Base-by-base conservation (phyloP, 2,888 invertebrate genomes). In the Mongoloraphidia duomilia region DNA sequence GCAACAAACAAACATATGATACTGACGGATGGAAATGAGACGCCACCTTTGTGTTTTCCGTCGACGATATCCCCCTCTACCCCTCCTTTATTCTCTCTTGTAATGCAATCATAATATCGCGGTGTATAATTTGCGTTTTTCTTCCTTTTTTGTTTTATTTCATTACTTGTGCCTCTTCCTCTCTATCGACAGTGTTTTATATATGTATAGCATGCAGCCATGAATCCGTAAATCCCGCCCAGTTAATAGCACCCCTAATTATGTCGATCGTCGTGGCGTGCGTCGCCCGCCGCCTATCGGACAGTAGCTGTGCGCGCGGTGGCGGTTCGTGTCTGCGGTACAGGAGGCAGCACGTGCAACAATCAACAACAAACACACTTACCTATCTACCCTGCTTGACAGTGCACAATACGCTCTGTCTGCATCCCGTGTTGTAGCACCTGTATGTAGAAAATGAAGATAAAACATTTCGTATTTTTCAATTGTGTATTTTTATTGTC, bases 161-260 rank as follows among this genome's bases (percentile, higher is more conserved):
- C 34, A 49, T 49, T 41, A 42, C 17, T 26, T 37, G 50, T 62
- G 61, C 62, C 59, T 26, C 63, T 64, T 65, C 65, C 65, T 65
- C 64, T 53, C 65, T 65, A 65, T 35, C 42, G 36, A 26, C 26
- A 42, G 4, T 10, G 26, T 26, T 26, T 26, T 26, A 26, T 26
- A 26, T 26, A 26, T 26, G 26, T 26, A 26, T 26, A 26, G 26
- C 26, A 26, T 26, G 66, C 69, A 67, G 69, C 69, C 69, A 69
- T 69, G 67, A 64, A 66, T 66, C 64, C 65, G 64, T 65, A 65
- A 65, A 65, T 65, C 64, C 69, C 69, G 69, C 69, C 69, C 68
- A 69, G 67, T 65, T 69, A 69, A 69, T 69, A 65, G 66, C 67
- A 65, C 66, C 66, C 65, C 63, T 63, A 63, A 65, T 65, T 65